Base-by-base conservation (phyloP, 2,888 invertebrate species). In the Steinernema carpocapsae region DNA sequence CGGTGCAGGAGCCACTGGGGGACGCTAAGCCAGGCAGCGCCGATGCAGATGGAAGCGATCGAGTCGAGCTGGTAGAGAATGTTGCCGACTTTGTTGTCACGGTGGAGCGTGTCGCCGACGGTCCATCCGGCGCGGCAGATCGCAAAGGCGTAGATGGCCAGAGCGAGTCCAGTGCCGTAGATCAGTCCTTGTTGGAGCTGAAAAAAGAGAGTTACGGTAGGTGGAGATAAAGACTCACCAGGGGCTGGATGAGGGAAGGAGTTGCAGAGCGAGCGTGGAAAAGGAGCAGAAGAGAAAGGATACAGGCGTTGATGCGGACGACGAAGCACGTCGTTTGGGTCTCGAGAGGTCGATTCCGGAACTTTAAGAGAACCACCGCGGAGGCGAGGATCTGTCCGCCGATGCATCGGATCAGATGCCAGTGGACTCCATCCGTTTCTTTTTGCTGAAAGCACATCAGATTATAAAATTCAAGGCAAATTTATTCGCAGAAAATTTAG, bases 361-460 rank as follows among this genome's bases (percentile, higher is more conserved):
- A 77, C n/a, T 78, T 72, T 43, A 43, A 76, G 45, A 76, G 74
- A 22, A 77, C 77, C 14, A 80, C 78, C 10, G 82, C 83, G 4
- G 80, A 75, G 0, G 86, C 84, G 7, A 85, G 64, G 2, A 87
- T 75, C 72, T 87, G 87, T 7, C 85, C 87, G 7, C 87, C 87
- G 3, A 87, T 76, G 74, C 87, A 87, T 17, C 87, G 79, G 19
- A 85, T 76, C 24, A 87, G 76, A 75, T 87, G 87, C 87, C 87
- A 87, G 71, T 87, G 87, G 14, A 87, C 85, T 10, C 87, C 87
- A 77, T 87, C 87, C 0, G 85, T 84, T 37, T 74, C 74, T 73
- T 70, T 75, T 72, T 81, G 79, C 85, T 85, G 64, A 56, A 82
- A 79, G 1, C 43, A 51, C 6, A 7, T 6, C 37, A 37, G 7